Percentiles rank a stretch among this genome's conserved stretches.
phyloP scores from a whole-genome alignment of 2,797 vertebrate species.

The Gymnocypris eckloni region DNA sequence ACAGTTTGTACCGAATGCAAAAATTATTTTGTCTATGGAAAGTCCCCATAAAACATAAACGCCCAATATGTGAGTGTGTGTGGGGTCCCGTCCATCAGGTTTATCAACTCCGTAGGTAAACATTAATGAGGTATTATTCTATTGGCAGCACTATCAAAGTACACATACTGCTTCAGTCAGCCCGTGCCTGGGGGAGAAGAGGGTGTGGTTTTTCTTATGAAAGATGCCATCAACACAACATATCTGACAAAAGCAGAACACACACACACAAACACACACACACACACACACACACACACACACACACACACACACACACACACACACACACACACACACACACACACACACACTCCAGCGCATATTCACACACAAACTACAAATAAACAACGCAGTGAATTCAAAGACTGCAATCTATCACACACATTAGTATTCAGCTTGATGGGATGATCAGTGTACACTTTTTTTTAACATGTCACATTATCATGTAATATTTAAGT shows the following conservation, averaged over 20 bases:
- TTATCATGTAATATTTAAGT: not conserved
- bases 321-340: not conserved
- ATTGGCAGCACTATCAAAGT: slow-evolving; percentile 69
- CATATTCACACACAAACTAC: not conserved
- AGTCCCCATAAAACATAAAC: not conserved
- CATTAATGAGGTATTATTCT: slow-evolving; percentile 69
- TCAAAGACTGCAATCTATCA: not conserved
- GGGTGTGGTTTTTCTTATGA: slow-evolving; percentile 56
- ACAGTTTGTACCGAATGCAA: not conserved
- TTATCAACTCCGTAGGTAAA: slow-evolving; percentile 75
- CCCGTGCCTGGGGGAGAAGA: slow-evolving; percentile 56
- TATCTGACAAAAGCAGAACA: slow-evolving; percentile 41
- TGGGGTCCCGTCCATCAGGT: slow-evolving; percentile 78
- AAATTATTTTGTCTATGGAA: not conserved
- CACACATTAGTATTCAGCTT: not conserved
- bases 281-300: not conserved
- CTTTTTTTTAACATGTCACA: not conserved
- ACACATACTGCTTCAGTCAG: slow-evolving; percentile 60
- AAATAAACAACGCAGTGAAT: not conserved
- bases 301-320: slow-evolving; percentile 24
- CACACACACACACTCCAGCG: slow-evolving; percentile 1
- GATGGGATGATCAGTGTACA: not conserved
- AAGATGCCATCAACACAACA: slow-evolving; percentile 55
- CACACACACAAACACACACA: slow-evolving; percentile 25
- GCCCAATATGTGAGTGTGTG: not conserved